phyloP scores from a whole-genome alignment of 37 sponge, comb jelly and placozoan genomes.

The Beroe forskalii region DNA sequence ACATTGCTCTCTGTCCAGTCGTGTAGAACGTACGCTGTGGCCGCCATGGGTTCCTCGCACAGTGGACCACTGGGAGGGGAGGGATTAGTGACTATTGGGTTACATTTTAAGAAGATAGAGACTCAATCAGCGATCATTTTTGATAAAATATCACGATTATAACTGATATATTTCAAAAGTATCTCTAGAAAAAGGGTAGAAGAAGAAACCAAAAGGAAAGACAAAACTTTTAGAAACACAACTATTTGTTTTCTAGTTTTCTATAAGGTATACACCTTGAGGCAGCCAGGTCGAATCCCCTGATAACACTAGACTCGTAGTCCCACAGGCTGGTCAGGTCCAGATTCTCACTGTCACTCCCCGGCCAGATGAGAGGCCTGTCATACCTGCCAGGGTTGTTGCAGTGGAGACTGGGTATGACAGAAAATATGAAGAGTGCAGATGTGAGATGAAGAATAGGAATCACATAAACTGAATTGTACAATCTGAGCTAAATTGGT shows the following conservation, averaged over 20 bases:
- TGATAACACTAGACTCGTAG: conserved; percentile 79
- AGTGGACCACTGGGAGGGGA: conserved; percentile 85
- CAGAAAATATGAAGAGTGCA: not conserved
- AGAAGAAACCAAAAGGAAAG: too few species aligned
- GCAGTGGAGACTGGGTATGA: not conserved
- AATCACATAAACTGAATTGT: too few species aligned
- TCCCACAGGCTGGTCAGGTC: conserved; percentile 65
- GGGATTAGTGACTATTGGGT: not conserved
- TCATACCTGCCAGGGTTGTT: conserved; percentile 7
- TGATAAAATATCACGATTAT: too few species aligned
- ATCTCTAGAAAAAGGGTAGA: too few species aligned
- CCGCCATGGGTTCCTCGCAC: conserved; percentile 94
- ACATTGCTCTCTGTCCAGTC: conserved; percentile 68
- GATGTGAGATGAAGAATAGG: too few species aligned
- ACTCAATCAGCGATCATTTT: too few species aligned
- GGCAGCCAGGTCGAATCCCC: conserved; percentile 89
- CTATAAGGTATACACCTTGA: too few species aligned
- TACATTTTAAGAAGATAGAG: too few species aligned
- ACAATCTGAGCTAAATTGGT: too few species aligned
- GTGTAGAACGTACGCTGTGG: conserved; percentile 78
- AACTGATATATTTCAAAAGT: too few species aligned
- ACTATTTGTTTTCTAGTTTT: too few species aligned
- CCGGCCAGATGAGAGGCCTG: conserved; percentile 61
- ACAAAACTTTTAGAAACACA: too few species aligned
- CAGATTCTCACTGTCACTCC: conserved; percentile 58